Percentiles rank a stretch among this genome's conserved stretches.
phyloP scores from a whole-genome alignment of 2,888 invertebrate genomes.

The Aphrophora alni region DNA sequence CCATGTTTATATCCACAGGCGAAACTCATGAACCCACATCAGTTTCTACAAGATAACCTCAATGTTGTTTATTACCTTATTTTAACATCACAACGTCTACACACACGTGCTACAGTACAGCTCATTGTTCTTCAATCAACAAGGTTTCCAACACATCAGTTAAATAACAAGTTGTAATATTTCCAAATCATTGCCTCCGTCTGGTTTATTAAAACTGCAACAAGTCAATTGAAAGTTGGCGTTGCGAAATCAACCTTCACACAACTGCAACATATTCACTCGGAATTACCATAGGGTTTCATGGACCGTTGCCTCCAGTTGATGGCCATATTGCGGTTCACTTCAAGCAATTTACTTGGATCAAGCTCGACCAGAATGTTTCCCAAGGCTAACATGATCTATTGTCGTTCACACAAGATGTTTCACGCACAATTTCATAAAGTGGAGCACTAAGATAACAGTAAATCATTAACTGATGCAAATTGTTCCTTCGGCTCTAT shows the following conservation, averaged over 20 bases:
- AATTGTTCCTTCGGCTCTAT: neutral
- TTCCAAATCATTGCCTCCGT: neutral
- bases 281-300: neutral
- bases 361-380: neutral
- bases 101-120: too few relatives aligned
- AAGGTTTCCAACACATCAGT: too few relatives aligned
- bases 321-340: neutral
- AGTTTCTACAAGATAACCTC: too few relatives aligned
- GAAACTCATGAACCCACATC: too few relatives aligned
- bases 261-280: neutral
- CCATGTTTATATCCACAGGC: too few relatives aligned
- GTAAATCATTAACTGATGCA: neutral
- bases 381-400: constrained; percentile 5
- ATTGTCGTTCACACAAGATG: neutral
- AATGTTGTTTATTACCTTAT: too few relatives aligned
- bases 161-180: neutral
- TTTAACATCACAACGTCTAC: too few relatives aligned
- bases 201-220: neutral
- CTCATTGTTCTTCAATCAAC: too few relatives aligned
- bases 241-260: neutral
- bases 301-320: neutral
- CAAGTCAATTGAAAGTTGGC: neutral
- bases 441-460: neutral
- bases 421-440: neutral
- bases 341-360: too few relatives aligned